These are phyloP conservation scores for Sipha flava DNA, from an alignment of 1,140 invertebrate genomes.

Conservation along the genomic window DNA sequence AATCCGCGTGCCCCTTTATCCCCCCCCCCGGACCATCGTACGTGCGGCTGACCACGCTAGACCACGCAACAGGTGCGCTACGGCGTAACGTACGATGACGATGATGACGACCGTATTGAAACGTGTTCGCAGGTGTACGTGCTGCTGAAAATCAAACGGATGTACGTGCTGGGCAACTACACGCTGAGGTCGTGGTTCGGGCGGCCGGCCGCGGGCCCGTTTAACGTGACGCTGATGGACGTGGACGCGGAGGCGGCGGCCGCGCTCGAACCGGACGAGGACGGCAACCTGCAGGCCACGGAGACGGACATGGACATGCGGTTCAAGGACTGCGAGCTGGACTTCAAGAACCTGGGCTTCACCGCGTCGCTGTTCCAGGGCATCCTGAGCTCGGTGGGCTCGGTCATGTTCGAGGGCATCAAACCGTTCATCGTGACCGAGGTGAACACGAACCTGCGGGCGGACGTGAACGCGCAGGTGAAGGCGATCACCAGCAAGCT, in stretches of 20 bases:
- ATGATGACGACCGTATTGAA: too few species aligned
- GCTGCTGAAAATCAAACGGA: constrained; percentile 36
- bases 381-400: constrained; percentile 59
- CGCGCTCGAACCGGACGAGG: constrained; percentile 57
- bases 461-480: constrained; percentile 36
- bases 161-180: constrained; percentile 67
- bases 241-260: constrained; percentile 59
- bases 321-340: constrained; percentile 65
- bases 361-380: constrained; percentile 62
- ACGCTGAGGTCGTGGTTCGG: constrained; percentile 58
- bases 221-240: constrained; percentile 60
- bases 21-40: too few species aligned
- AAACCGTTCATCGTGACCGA: constrained; percentile 72
- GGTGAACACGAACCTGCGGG: constrained; percentile 38
- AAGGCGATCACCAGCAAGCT: constrained; percentile 42
- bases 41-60: too few species aligned
- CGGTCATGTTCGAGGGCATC: constrained; percentile 73
- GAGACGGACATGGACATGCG: constrained; percentile 69
- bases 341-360: constrained; percentile 71
- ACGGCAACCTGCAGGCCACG: constrained; percentile 65
- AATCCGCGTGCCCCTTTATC: too few species aligned
- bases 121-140: constrained; percentile 38
- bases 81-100: too few species aligned
- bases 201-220: constrained; percentile 60
- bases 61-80: too few species aligned